Conservation (phyloP, 2,797 vertebrate species). For the Macropodus opercularis region DNA sequence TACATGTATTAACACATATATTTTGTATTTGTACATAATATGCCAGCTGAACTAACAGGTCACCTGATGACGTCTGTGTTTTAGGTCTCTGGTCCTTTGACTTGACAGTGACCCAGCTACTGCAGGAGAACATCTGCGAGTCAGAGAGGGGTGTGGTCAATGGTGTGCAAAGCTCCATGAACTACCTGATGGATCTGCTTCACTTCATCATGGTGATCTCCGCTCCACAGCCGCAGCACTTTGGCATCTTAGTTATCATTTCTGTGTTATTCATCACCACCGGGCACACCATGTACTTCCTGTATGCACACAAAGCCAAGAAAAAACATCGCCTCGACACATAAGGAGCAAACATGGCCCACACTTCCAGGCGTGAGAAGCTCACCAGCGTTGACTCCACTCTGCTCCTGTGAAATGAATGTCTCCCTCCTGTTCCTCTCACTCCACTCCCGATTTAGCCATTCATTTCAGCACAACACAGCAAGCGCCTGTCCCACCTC, state of each 20-base stretch:
- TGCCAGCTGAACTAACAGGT: background rate
- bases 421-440: conserved; percentile 65
- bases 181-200: conserved; percentile 85
- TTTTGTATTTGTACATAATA: background rate
- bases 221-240: conserved; percentile 79
- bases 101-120: conserved; percentile 82
- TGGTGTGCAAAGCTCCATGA: conserved; percentile 86
- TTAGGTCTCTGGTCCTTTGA: conserved; percentile 84
- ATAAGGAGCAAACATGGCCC: conserved; percentile 57
- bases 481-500: conserved; percentile 60
- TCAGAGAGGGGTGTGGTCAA: conserved; percentile 83
- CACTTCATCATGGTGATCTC: conserved; percentile 84
- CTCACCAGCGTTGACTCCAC: conserved; percentile 56
- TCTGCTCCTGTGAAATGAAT: conserved; percentile 75
- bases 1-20: background rate
- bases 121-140: conserved; percentile 85
- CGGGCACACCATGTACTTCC: conserved; percentile 81
- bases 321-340: conserved; percentile 75
- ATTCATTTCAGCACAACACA: conserved; percentile 73
- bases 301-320: conserved; percentile 82
- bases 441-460: conserved; percentile 57
- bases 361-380: conserved; percentile 40
- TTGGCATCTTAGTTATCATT: conserved; percentile 81
- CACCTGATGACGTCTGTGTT: conserved; percentile 35
- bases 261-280: conserved; percentile 81